phyloP scores from a whole-genome alignment of 2,113 vertebrate species.

The Synodontis membranacea region DNA sequence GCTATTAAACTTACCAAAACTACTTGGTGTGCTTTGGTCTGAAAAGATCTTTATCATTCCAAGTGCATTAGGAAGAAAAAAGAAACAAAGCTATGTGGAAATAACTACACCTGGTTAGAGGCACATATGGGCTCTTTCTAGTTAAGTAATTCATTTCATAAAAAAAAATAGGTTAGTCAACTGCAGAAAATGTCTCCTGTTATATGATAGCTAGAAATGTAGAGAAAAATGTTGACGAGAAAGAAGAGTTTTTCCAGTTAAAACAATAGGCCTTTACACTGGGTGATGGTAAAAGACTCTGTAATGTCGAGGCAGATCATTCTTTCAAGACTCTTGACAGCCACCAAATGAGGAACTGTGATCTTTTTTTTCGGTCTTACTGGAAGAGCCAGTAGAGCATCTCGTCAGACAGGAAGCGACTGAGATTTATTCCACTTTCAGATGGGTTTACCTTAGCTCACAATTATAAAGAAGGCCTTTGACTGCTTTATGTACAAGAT shows the following conservation, averaged over 20 bases:
- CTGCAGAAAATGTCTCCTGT: not conserved
- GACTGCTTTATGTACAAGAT: slow-evolving; percentile 26
- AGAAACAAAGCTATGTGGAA: not conserved
- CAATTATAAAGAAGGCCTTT: slow-evolving; percentile 36
- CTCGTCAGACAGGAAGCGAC: slow-evolving; percentile 57
- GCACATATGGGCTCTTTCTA: not conserved
- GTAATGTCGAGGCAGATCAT: slow-evolving; percentile 42
- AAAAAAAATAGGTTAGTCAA: not conserved
- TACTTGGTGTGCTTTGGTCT: not conserved
- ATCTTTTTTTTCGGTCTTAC: slow-evolving; percentile 62
- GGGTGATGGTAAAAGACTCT: slow-evolving; percentile 31
- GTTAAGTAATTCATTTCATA: not conserved
- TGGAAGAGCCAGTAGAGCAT: slow-evolving; percentile 71
- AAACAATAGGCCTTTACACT: slow-evolving; percentile 36
- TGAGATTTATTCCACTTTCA: slow-evolving; percentile 74
- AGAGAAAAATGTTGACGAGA: not conserved
- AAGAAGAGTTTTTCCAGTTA: slow-evolving; percentile 31
- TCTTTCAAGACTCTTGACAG: slow-evolving; percentile 28
- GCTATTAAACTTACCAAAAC: not conserved
- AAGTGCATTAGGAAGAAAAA: not conserved
- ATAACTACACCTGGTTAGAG: not conserved
- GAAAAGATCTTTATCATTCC: not conserved
- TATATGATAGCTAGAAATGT: not conserved
- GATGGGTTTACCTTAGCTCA: slow-evolving; percentile 45
- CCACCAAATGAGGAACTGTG: slow-evolving; percentile 55